Conservation (phyloP, 2,113 vertebrate genomes). For the Saccopteryx bilineata region DNA sequence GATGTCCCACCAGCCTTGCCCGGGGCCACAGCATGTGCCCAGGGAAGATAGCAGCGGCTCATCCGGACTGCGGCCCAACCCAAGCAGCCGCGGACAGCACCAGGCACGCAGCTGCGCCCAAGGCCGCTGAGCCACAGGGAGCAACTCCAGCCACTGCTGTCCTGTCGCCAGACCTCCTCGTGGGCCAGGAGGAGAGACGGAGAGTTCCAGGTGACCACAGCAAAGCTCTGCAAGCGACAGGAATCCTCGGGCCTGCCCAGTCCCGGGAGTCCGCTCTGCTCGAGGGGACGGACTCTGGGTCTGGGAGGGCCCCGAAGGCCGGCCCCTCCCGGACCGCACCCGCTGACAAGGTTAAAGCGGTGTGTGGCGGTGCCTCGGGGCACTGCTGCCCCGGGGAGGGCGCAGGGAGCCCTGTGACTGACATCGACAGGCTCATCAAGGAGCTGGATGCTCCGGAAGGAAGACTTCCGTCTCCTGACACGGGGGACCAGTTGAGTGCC, state of each 20-base stretch:
- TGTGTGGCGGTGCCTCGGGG: neutral
- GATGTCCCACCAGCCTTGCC: neutral
- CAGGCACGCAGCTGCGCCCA: conserved; percentile 52
- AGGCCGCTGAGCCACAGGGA: neutral
- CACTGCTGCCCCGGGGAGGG: neutral
- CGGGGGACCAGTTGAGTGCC: neutral
- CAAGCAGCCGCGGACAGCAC: neutral
- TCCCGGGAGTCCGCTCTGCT: neutral
- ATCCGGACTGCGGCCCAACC: neutral
- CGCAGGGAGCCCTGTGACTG: conserved; percentile 80
- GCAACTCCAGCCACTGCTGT: neutral
- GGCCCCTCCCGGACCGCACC: neutral
- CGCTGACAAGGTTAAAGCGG: conserved; percentile 13
- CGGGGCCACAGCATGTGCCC: fast-evolving
- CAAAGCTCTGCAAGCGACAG: neutral
- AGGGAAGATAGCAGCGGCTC: fast-evolving
- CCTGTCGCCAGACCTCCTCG: neutral
- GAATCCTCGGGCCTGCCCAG: fast-evolving
- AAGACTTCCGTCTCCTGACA: fast-evolving
- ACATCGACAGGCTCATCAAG: conserved; percentile 87
- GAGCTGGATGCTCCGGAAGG: conserved; percentile 78
- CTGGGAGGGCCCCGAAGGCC: neutral
- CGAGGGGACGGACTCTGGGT: neutral
- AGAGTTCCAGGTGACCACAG: neutral
- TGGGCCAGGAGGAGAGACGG: neutral